Conservation (phyloP, 2,888 invertebrate genomes). For the Sturmia bella region DNA sequence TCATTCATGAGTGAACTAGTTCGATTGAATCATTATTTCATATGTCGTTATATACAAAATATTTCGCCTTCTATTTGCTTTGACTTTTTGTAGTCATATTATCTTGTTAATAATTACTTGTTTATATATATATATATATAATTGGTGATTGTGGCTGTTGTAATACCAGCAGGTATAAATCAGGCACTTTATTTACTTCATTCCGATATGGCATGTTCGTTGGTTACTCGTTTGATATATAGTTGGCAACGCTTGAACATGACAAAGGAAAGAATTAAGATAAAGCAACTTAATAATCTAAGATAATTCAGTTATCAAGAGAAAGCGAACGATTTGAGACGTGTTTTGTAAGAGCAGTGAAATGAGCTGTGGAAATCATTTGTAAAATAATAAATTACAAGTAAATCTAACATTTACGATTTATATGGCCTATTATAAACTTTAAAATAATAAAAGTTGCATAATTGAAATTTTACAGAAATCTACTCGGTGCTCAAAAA, state of each 20-base stretch:
- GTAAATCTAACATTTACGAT: slow-evolving; percentile 7
- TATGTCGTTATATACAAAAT: too few relatives aligned
- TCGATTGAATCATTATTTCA: too few relatives aligned
- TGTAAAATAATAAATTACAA: slow-evolving; percentile 31
- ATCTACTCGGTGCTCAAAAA: slow-evolving; percentile 24
- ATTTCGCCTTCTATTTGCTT: too few relatives aligned
- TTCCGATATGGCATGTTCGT: too few relatives aligned
- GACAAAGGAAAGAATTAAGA: slow-evolving; percentile 49
- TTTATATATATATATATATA: too few relatives aligned
- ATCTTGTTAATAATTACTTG: too few relatives aligned
- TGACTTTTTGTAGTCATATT: too few relatives aligned
- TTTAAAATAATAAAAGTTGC: slow-evolving; percentile 10
- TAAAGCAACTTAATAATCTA: slow-evolving; percentile 25
- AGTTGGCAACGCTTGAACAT: neutral
- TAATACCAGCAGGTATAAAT: too few relatives aligned
- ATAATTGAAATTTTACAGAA: neutral
- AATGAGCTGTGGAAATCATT: slow-evolving; percentile 10
- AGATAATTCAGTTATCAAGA: slow-evolving; percentile 72
- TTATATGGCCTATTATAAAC: neutral
- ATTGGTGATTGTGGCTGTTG: too few relatives aligned
- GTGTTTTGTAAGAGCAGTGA: slow-evolving; percentile 51
- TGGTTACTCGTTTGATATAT: neutral
- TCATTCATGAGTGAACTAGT: too few relatives aligned
- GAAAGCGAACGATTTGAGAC: slow-evolving; percentile 74
- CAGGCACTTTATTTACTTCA: too few relatives aligned